These are phyloP conservation scores for Phodopus roborovskii DNA, from an alignment of 2,113 vertebrate species.

Conservation along the genomic window DNA sequence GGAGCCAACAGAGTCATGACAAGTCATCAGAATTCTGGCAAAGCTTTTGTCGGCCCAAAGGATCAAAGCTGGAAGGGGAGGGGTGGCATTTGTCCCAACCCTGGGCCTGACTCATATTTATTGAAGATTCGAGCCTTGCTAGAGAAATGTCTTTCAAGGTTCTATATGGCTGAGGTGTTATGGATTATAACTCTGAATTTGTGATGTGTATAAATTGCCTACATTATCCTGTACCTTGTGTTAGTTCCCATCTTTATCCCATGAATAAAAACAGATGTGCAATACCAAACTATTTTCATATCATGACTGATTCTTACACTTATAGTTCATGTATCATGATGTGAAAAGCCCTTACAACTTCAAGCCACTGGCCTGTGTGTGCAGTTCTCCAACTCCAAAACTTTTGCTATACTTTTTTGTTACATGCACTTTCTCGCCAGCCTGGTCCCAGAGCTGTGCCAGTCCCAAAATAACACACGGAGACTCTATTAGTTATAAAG, in stretches of 20 bases:
- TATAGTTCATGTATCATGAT: neutral
- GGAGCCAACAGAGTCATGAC: neutral
- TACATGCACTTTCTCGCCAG: too few species aligned
- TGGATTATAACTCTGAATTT: neutral
- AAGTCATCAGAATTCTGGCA: fast-evolving
- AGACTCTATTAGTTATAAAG: too few species aligned
- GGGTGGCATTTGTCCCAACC: too few species aligned
- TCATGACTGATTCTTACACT: neutral
- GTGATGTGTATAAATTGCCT: neutral
- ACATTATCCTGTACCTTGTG: neutral
- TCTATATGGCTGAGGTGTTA: fast-evolving
- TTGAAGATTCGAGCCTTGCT: neutral
- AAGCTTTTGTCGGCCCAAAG: neutral
- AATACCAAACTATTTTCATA: neutral
- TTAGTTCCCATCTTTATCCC: neutral
- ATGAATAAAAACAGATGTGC: neutral
- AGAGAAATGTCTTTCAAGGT: neutral
- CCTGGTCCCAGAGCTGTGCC: too few species aligned
- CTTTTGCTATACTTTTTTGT: neutral
- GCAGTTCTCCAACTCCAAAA: neutral
- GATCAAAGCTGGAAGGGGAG: neutral
- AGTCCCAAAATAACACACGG: too few species aligned
- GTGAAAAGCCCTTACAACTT: neutral
- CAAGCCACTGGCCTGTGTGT: neutral
- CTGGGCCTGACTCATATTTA: fast-evolving